Evolutionary conservation across 2,888 invertebrate species (phyloP), one percentile per base, ranked within the genome.

Genomic region (Anorthoa munda): DNA sequence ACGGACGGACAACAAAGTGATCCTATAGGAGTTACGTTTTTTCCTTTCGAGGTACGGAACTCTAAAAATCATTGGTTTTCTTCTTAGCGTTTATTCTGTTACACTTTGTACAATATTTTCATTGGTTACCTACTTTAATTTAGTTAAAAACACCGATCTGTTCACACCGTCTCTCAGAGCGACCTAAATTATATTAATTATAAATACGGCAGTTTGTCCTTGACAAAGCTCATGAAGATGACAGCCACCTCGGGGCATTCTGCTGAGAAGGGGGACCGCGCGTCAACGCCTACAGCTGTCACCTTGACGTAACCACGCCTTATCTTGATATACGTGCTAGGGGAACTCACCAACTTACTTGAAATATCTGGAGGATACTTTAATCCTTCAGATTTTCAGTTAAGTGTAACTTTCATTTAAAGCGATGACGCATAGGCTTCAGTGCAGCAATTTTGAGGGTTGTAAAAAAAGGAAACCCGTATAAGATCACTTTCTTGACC

Each of bases 241-340:
- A 55, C 59, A 59, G 51, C n/a, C 53, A 23, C 53, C 65, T 31
- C 2, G 17, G 26, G 66, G 66, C 23, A 17, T 60, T 58, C 51
- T n/a, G 31, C 51, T 23, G 67, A 13, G 59, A 21, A 39, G 26
- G 21, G 51, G 26, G 66, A 82, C 50, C 50, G 53, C 15, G 23
- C 39, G 77, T 66, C 77, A 50, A 77, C 59, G 67, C 67, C 82
- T 77, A 39, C 26, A 76, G 66, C 53, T 81, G 76, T 81, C 53
- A 23, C 50, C 55, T 77, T 82, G 82, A 76, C 23, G 46, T 65
- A 75, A 76, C 59, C 66, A 46, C 59, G 26, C 59, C 82, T 76
- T 73, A 73, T 53, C 74, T n/a, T 18, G 50, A 3, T 56, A 72
- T 56, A n/a, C 58, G 58, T 39, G 45, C 23, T 51, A n/a, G n/a